Conservation (phyloP, 2,797 vertebrate genomes). For the Tapera naevia region DNA sequence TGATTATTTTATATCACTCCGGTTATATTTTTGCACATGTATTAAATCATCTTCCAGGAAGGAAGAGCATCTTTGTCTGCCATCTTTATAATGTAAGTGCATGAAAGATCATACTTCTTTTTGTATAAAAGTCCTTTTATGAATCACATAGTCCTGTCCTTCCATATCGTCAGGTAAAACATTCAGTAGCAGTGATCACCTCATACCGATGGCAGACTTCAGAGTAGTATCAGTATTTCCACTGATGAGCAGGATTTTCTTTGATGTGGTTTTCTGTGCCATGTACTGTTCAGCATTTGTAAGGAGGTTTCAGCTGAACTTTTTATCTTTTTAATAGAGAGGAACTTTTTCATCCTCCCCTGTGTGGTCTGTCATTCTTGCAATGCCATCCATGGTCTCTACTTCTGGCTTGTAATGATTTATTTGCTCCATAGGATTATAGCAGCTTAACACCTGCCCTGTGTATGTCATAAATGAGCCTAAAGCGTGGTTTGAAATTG, state of each 20-base stretch:
- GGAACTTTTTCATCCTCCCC: not conserved
- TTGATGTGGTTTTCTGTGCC: not conserved
- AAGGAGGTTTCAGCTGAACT: not conserved
- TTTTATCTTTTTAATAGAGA: not conserved
- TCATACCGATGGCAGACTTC: not conserved
- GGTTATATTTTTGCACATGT: not conserved
- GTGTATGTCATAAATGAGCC: not conserved
- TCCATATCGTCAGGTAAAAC: not conserved
- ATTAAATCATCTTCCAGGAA: not conserved
- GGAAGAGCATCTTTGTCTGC: not conserved
- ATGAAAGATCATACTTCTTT: not conserved
- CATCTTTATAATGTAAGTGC: not conserved
- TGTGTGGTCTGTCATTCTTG: not conserved
- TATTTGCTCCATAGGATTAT: not conserved
- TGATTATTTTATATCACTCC: not conserved
- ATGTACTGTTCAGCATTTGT: not conserved
- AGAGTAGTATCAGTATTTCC: not conserved
- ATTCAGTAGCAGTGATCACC: not conserved
- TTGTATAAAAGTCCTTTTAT: not conserved
- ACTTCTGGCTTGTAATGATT: not conserved
- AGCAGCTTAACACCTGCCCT: fast-evolving
- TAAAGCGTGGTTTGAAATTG: not conserved
- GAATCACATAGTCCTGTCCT: not conserved
- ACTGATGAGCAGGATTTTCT: not conserved
- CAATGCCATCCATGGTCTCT: not conserved